phyloP scores from a whole-genome alignment of 2,113 vertebrate genomes.

The Felis chaus region DNA sequence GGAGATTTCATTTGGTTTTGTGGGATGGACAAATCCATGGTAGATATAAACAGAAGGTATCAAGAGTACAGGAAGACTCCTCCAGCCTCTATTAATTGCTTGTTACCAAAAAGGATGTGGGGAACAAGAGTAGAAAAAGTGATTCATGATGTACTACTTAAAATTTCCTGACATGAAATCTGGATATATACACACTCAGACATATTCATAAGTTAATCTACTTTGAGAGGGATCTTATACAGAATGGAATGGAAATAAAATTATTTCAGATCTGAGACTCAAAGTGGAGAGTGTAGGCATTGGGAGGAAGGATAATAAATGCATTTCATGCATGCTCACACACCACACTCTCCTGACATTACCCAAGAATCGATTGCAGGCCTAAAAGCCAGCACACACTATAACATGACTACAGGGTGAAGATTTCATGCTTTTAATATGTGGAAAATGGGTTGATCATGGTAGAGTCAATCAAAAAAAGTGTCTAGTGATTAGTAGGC shows the following conservation, averaged over 20 bases:
- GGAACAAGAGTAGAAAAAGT: background rate
- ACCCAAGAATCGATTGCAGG: background rate
- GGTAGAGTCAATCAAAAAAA: background rate
- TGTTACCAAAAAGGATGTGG: background rate
- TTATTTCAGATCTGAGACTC: constrained; percentile 3
- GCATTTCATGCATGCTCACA: background rate
- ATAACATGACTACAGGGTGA: background rate
- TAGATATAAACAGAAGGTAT: background rate
- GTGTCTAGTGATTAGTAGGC: background rate
- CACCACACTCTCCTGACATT: background rate
- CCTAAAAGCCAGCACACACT: background rate
- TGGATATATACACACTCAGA: background rate
- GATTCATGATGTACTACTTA: background rate
- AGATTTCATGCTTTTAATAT: background rate
- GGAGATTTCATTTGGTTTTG: background rate
- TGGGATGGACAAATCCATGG: background rate
- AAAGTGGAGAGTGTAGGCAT: background rate
- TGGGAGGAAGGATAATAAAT: background rate
- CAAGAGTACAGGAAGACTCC: background rate
- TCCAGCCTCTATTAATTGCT: background rate
- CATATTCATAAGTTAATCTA: background rate
- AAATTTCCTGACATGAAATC: background rate
- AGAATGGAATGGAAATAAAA: constrained; percentile 32
- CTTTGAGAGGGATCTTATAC: background rate
- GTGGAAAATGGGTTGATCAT: background rate